phyloP scores from a whole-genome alignment of 1,140 invertebrate species.

The Hormaphis cornu region DNA sequence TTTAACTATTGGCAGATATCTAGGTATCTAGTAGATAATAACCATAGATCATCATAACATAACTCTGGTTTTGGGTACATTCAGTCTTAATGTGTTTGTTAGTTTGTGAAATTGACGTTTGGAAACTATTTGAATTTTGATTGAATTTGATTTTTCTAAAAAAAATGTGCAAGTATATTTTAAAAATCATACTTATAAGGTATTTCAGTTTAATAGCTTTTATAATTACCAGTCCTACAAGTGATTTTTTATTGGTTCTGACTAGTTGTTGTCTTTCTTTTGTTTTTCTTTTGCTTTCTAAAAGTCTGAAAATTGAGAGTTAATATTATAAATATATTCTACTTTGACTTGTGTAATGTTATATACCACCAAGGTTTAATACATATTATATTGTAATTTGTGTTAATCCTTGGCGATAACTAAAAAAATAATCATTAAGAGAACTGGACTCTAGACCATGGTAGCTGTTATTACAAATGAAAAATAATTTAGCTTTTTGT shows the following conservation, averaged over 20 bases:
- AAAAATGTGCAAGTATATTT: not conserved
- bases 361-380: too few species aligned
- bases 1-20: too few species aligned
- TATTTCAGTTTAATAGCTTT: not conserved
- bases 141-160: slow-evolving; percentile 30
- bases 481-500: too few species aligned
- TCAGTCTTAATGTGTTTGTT: slow-evolving; percentile 15
- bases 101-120: not conserved
- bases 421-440: too few species aligned
- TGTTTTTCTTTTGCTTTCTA: slow-evolving; percentile 54
- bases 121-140: slow-evolving; percentile 20
- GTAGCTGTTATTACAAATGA: too few species aligned
- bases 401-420: too few species aligned
- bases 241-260: slow-evolving; percentile 40
- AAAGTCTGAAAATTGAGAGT: slow-evolving; percentile 46
- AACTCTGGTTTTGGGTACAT: too few species aligned
- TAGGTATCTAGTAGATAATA: too few species aligned
- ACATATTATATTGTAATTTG: too few species aligned
- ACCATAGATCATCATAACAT: too few species aligned
- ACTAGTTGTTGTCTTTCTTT: slow-evolving; percentile 48
- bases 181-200: not conserved
- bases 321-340: not conserved
- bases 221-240: slow-evolving; percentile 38
- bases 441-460: too few species aligned
- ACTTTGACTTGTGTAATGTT: too few species aligned